Conservation (phyloP, 1,140 invertebrate genomes). For the Orchestia grillus region DNA sequence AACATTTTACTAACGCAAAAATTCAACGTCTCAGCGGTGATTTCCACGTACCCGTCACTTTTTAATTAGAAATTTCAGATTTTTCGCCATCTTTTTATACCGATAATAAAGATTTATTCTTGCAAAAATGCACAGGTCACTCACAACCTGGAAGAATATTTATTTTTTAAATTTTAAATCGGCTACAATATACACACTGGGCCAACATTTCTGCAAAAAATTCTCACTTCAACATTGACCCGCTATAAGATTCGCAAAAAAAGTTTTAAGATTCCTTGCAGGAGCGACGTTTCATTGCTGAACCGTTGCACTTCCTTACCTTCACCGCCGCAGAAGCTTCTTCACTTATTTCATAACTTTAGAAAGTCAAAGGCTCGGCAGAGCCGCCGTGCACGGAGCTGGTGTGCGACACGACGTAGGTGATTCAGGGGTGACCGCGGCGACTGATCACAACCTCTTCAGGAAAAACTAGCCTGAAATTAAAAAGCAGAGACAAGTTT, state of each 20-base stretch:
- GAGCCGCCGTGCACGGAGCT: neutral
- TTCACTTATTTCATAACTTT: neutral
- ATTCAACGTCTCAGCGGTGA: neutral
- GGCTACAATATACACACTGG: neutral
- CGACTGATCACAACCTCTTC: too few species aligned
- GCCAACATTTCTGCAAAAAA: neutral
- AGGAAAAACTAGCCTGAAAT: too few species aligned
- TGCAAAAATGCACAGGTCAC: neutral
- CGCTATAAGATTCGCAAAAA: neutral
- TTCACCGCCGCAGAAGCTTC: neutral
- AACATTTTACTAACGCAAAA: neutral
- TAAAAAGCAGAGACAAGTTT: too few species aligned
- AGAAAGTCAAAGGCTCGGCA: neutral
- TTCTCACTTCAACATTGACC: neutral
- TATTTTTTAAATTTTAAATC: neutral
- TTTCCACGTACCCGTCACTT: neutral
- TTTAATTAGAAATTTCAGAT: neutral
- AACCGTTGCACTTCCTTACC: neutral
- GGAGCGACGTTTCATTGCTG: neutral
- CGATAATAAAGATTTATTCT: neutral
- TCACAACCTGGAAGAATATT: neutral
- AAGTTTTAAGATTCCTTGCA: neutral
- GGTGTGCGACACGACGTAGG: neutral
- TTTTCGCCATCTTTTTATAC: neutral
- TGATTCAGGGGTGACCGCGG: neutral